Percentiles rank a stretch among this genome's conserved stretches.
These are phyloP conservation scores for Chymomyza procnemis DNA, from an alignment of 2,888 invertebrate species.

Conservation along the genomic window DNA sequence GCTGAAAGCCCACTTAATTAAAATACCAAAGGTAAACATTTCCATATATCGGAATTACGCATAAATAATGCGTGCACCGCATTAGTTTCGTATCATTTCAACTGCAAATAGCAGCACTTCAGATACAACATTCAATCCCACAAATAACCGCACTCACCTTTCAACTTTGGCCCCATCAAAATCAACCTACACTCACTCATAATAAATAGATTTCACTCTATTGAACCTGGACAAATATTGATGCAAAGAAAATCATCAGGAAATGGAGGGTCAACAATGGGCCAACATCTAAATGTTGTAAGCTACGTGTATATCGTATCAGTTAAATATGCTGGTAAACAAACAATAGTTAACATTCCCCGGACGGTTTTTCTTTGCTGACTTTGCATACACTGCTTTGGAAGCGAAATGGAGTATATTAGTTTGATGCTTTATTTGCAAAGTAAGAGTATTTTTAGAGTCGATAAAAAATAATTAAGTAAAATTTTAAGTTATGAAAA, in stretches of 20 bases:
- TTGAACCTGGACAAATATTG: constrained; percentile 46
- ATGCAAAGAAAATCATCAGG: constrained; percentile 13
- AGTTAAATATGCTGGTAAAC: constrained; percentile 17
- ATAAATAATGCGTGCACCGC: neutral
- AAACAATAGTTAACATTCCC: constrained; percentile 30
- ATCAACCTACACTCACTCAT: neutral
- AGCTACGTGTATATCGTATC: constrained; percentile 19
- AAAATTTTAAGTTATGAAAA: no score
- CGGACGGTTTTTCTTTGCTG: constrained; percentile 4
- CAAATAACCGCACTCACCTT: neutral
- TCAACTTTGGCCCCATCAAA: neutral
- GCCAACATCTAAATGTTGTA: constrained; percentile 16
- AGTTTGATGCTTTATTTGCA: no score
- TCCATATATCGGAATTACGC: neutral
- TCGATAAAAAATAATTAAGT: no score
- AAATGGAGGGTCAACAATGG: constrained; percentile 15
- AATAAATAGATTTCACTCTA: neutral
- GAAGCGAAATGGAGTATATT: neutral
- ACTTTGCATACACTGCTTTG: neutral
- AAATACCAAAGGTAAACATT: neutral
- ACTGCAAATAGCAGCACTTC: constrained; percentile 11
- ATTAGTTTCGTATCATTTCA: neutral
- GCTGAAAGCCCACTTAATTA: no score
- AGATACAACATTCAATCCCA: neutral
- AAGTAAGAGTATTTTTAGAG: no score